Conservation (phyloP, 1,140 invertebrate species). For the Pogonomyrmex californicus region DNA sequence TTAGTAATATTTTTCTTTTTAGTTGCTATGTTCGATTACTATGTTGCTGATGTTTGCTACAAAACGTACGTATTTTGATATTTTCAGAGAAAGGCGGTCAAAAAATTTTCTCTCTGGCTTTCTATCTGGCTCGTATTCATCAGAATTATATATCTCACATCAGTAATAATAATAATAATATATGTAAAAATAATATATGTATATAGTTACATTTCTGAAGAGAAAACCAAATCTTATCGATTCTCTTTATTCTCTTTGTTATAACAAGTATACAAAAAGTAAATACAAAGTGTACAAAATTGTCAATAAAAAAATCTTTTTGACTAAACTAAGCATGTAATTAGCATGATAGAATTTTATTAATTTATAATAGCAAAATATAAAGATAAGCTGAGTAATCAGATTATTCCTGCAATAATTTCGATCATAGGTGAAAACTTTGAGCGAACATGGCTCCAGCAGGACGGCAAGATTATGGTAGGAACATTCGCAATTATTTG, state of each 20-base stretch:
- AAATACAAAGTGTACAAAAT: no score
- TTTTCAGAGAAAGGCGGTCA: conserved; percentile 36
- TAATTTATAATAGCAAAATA: no score
- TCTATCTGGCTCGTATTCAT: conserved; percentile 18
- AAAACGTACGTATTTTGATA: conserved; percentile 25
- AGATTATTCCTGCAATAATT: no score
- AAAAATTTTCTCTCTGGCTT: conserved; percentile 6
- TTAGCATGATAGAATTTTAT: no score
- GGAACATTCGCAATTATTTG: no score
- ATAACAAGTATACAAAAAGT: neutral
- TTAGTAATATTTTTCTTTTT: neutral
- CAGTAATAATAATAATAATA: neutral
- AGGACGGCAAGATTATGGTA: no score
- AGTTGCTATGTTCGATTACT: neutral
- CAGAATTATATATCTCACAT: neutral
- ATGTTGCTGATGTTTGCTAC: neutral
- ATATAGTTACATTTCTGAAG: neutral
- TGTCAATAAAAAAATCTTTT: no score
- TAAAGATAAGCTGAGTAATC: no score
- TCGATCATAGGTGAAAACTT: no score
- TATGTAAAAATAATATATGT: no score
- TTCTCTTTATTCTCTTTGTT: neutral
- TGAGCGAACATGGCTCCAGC: no score
- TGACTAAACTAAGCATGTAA: no score
- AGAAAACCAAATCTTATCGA: neutral